These are phyloP conservation scores for Ondatra zibethicus DNA, from an alignment of 2,113 vertebrate genomes.

Conservation along the genomic window DNA sequence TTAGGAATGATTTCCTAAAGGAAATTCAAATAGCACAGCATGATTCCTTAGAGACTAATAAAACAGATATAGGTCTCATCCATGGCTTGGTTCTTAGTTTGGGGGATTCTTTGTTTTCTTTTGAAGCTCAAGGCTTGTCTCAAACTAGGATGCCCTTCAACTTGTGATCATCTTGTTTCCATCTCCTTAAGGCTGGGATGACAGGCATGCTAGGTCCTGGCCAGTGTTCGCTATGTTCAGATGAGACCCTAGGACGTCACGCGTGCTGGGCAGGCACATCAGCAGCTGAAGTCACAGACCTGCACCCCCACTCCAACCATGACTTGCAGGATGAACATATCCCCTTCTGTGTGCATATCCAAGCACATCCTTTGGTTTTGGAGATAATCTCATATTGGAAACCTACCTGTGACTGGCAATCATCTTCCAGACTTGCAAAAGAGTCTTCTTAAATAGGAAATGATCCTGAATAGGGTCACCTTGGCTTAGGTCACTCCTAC, in stretches of 20 bases:
- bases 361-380: background rate
- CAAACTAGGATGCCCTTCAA: background rate
- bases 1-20: slow-evolving; percentile 2
- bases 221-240: background rate
- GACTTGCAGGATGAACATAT: background rate
- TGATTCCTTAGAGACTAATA: background rate
- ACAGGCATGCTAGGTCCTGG: background rate
- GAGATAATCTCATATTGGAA: slow-evolving; percentile 33
- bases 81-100: background rate
- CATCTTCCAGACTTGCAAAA: slow-evolving; percentile 88
- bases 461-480: slow-evolving; percentile 79
- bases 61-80: background rate
- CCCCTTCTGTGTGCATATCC: slow-evolving; percentile 6
- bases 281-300: background rate
- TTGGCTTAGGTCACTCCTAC: slow-evolving; percentile 73
- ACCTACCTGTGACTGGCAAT: slow-evolving; percentile 89
- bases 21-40: slow-evolving; percentile 29
- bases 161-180: background rate
- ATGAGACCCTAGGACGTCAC: background rate
- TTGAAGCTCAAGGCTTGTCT: no score
- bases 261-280: background rate
- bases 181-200: background rate
- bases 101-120: background rate
- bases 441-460: slow-evolving; percentile 85
- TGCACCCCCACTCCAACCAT: background rate